These are phyloP conservation scores for Saccopteryx bilineata DNA, from an alignment of 2,113 vertebrate genomes.

Conservation along the genomic window DNA sequence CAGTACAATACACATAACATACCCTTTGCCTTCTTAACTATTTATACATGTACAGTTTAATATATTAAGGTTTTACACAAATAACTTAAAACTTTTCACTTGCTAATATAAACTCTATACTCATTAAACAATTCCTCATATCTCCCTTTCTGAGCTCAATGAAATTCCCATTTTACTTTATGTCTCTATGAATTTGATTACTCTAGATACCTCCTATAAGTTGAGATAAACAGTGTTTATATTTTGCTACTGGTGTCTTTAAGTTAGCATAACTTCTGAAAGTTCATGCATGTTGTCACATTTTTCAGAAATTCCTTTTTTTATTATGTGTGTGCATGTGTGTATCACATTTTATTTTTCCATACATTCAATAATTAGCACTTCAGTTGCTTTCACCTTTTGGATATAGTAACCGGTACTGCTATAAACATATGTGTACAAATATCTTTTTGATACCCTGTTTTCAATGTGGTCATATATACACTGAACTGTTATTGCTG, in stretches of 20 bases:
- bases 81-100: not conserved
- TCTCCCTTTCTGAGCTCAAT: not conserved
- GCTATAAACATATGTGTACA: too few species aligned
- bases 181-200: not conserved
- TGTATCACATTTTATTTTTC: too few species aligned
- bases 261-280: not conserved
- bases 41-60: not conserved
- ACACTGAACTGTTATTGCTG: not conserved
- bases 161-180: not conserved
- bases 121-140: not conserved
- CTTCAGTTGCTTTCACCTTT: too few species aligned
- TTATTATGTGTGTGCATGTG: too few species aligned
- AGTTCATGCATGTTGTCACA: not conserved
- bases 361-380: too few species aligned
- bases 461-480: not conserved
- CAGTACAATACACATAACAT: too few species aligned
- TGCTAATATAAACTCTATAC: not conserved
- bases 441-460: too few species aligned
- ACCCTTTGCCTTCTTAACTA: not conserved
- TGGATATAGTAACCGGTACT: too few species aligned
- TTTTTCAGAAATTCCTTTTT: not conserved
- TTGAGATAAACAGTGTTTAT: not conserved
- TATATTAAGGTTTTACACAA: not conserved
- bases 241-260: not conserved
- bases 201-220: not conserved